Base-by-base conservation (phyloP, 2,797 vertebrate species). In the Nasua narica region DNA sequence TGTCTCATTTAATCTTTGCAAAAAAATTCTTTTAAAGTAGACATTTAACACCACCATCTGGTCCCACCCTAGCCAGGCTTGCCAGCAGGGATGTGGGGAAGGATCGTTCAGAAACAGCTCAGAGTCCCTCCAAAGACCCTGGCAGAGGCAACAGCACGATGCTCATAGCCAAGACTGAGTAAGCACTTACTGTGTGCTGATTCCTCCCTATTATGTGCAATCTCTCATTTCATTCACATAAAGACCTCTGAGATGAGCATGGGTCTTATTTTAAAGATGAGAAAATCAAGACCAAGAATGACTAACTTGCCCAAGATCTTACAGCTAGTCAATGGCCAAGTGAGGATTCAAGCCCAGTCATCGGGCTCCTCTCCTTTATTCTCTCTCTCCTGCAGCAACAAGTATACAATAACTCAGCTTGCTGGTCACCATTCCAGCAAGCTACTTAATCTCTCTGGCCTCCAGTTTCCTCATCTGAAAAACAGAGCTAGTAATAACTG, bases 241-340 rank as follows among this genome's bases (percentile, higher is more conserved):
- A 85, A 69, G 56, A 40, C 60, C 85, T 77, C 25, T 25, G 15
- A 62, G 11, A 18, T 88, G n/a, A 35, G 11, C 1, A 10, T 15
- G 67, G 3, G 14, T n/a, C 90, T 79, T 65, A 84, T 86, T 95
- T 56, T 48, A 76, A 27, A 82, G 46, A 32, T 82, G 72, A 92
- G 29, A 90, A 91, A 92, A 70, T 78, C 48, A 90, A 97, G 58
- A 58, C 18, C 54, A n/a, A 7, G 35, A 65, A 21, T 72, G 81
- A 87, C 15, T 11, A 52, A 54, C 32, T 25, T 62, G 19, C 50
- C 32, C 54, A 29, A 69, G 32, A n/a, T 54, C 46, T 43, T 62
- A 65, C 1, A 56, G 52, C 35, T 62, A n/a, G 56, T 18, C 74
- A 60, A 69, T 82, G 60, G 32, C 29, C 90, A 89, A 81, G 56